A percentile compares a stretch with the other conserved stretches of the same genome.
Conservation (phyloP, 64 coral and sea anemone genomes). For the Montipora efflorescens region DNA sequence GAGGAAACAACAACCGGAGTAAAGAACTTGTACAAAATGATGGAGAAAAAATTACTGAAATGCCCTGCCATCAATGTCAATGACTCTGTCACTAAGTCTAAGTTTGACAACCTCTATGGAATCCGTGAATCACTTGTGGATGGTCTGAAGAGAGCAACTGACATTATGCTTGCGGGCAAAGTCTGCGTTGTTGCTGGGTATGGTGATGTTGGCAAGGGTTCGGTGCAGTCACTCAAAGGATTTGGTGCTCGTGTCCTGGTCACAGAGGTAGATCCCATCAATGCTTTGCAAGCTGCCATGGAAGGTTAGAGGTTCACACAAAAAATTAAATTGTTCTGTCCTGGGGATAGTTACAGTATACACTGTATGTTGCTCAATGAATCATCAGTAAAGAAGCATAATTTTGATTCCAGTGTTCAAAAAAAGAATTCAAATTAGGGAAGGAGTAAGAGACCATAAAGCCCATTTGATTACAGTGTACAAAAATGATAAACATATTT, state of each 20-base stretch:
- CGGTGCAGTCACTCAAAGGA: slow-evolving; percentile 84
- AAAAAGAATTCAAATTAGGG: too few species aligned
- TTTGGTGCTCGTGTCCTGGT: slow-evolving; percentile 94
- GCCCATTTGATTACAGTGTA: too few species aligned
- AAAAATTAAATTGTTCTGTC: background rate
- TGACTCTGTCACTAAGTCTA: slow-evolving; percentile 98
- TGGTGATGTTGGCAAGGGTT: slow-evolving; percentile 99
- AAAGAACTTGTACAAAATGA: slow-evolving; percentile 97
- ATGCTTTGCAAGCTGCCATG: slow-evolving; percentile 99
- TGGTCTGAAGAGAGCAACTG: slow-evolving; percentile 98
- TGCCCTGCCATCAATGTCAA: slow-evolving; percentile 97
- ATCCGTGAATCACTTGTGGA: slow-evolving; percentile 96
- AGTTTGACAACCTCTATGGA: slow-evolving; percentile 99
- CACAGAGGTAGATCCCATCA: slow-evolving; percentile 98
- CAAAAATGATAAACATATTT: too few species aligned
- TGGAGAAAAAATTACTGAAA: slow-evolving; percentile 68
- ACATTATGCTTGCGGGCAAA: slow-evolving; percentile 98
- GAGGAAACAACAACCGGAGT: slow-evolving; percentile 99
- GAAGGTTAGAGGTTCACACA: slow-evolving; percentile 66
- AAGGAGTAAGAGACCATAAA: too few species aligned
- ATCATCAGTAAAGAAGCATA: too few species aligned
- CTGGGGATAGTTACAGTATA: too few species aligned
- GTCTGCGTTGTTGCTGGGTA: slow-evolving; percentile 97
- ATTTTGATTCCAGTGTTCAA: too few species aligned
- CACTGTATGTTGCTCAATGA: too few species aligned